Evolutionary conservation across 2,888 invertebrate species (phyloP), one percentile per base, ranked within the genome.

Genomic region (Drosophila putrida): DNA sequence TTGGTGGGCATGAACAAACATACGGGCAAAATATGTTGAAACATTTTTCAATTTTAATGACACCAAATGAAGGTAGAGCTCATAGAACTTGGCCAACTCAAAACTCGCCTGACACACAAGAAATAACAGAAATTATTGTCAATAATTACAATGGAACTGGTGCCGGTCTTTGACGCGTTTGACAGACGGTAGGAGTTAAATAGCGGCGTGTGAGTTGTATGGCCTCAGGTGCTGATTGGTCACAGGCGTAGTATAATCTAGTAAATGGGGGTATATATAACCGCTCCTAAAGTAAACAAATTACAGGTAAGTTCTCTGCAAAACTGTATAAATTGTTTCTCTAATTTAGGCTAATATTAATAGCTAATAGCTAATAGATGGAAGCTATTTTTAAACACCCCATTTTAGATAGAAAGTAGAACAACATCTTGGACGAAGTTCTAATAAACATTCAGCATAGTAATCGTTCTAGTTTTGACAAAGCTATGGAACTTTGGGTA

Each of bases 51-150:
- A 70, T 66, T 78, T 85, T 85, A 85, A 89, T 88, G 88, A 72
- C 80, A 77, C 78, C 75, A 75, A 79, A 81, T 70, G 79, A 71
- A 81, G 79, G 73, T 55, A 76, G 79, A 67, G 35, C 60, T n/a
- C 33, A 31, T 9, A 61, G n/a, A 62, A 46, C 62, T 38, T 41
- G 55, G 71, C 78, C 43, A 66, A 33, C 55, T 41, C 54, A 20
- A 38, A 41, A 41, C 63, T 51, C 15, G 55, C 15, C 70, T 55
- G 20, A 20, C 67, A 70, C 67, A 71, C 69, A 71, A 80, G 90
- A 88, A 88, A 89, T 79, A 88, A 72, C 87, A 79, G 75, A 86
- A 88, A 88, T 83, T 86, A 90, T 88, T 89, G 90, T 80, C 86
- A 88, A 90, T 86, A 86, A 88, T 86, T 88, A 90, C 77, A 86